These are phyloP conservation scores for Sigmodon hispidus DNA, from an alignment of 2,113 vertebrate species.

Conservation along the genomic window DNA sequence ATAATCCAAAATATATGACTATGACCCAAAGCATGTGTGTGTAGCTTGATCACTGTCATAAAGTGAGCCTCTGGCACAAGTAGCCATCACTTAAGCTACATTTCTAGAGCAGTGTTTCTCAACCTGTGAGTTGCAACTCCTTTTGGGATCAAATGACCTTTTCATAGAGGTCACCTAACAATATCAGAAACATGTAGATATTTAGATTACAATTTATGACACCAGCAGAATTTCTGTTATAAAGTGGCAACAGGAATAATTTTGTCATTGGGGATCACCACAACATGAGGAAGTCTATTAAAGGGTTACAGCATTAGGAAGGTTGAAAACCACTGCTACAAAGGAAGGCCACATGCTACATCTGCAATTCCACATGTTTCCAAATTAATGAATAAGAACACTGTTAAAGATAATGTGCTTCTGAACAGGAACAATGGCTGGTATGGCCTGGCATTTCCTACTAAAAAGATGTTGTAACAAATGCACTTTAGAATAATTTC, in stretches of 20 bases:
- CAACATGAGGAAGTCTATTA: background rate
- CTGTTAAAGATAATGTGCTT: background rate
- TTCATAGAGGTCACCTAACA: background rate
- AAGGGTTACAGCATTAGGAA: background rate
- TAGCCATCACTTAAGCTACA: constrained; percentile 56
- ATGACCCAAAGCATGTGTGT: constrained; percentile 29
- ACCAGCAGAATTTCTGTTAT: background rate
- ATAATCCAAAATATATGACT: constrained; percentile 62
- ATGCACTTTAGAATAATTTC: background rate
- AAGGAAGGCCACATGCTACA: background rate
- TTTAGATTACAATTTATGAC: background rate
- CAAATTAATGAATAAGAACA: background rate
- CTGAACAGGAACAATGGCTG: background rate
- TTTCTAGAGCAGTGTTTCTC: background rate
- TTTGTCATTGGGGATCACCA: background rate
- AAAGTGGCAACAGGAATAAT: background rate
- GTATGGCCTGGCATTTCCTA: background rate
- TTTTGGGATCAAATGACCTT: background rate
- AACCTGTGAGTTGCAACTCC: background rate
- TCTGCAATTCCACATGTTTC: constrained; percentile 10
- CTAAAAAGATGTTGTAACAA: background rate
- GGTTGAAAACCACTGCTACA: background rate
- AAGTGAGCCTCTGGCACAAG: background rate
- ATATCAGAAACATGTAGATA: background rate
- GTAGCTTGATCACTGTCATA: constrained; percentile 40